Conservation (phyloP, 2,113 vertebrate species). For the Oreotrochilus melanogaster region DNA sequence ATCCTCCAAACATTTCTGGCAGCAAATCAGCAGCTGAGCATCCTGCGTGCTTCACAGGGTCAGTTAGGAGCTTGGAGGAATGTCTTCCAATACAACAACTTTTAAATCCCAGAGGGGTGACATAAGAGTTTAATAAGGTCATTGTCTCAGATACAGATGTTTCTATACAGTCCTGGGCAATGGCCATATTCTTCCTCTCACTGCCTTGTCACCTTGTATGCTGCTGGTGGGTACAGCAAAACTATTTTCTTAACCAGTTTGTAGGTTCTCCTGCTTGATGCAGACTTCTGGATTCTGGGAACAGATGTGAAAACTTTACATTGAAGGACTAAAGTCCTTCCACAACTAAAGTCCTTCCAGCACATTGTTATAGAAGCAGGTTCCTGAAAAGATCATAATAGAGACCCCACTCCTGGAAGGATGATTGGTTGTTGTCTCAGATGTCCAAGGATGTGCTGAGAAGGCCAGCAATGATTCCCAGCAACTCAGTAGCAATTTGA, state of each 20-base stretch:
- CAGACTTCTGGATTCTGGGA: background rate
- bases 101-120: background rate
- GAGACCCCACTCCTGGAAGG: background rate
- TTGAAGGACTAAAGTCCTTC: background rate
- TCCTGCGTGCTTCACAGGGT: background rate
- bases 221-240: background rate
- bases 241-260: background rate
- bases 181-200: background rate
- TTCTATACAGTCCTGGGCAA: background rate
- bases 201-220: background rate
- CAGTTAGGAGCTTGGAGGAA: background rate
- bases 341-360: too few species aligned
- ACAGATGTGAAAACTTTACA: background rate
- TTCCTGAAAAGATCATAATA: background rate
- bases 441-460: background rate
- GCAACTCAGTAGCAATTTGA: background rate
- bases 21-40: background rate
- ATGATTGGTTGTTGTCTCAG: background rate
- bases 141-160: background rate
- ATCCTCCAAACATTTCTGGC: background rate
- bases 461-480: background rate
- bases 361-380: background rate
- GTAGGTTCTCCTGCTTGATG: background rate
- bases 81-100: background rate
- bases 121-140: background rate